These are phyloP conservation scores for Patella depressa DNA, from an alignment of 2,888 invertebrate species.

Conservation along the genomic window DNA sequence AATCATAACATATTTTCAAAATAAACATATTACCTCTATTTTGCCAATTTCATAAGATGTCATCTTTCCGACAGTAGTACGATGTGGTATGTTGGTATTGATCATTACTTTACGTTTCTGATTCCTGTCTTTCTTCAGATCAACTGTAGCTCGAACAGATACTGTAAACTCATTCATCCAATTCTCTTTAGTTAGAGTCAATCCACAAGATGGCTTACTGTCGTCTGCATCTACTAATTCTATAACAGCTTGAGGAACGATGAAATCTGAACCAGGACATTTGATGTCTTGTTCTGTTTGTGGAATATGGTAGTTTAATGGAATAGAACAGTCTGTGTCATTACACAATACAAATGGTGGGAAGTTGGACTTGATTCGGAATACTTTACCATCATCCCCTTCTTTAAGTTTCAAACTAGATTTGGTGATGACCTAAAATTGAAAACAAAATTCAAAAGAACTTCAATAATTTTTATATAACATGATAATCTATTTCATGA, in stretches of 20 bases:
- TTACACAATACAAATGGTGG: slow-evolving; percentile 46
- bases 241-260: slow-evolving; percentile 36
- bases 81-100: slow-evolving; percentile 18
- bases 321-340: slow-evolving; percentile 17
- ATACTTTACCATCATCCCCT: slow-evolving; percentile 38
- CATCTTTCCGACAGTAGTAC: background rate
- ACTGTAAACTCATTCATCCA: slow-evolving; percentile 40
- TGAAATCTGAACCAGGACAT: slow-evolving; percentile 16
- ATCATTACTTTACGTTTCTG: slow-evolving; percentile 33
- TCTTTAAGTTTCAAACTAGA: slow-evolving; percentile 38
- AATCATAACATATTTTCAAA: too few relatives aligned
- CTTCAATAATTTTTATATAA: background rate
- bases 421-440: slow-evolving; percentile 23
- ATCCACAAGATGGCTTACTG: slow-evolving; percentile 31
- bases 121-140: slow-evolving; percentile 45
- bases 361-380: slow-evolving; percentile 39
- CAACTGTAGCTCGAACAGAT: slow-evolving; percentile 42
- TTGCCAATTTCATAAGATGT: background rate
- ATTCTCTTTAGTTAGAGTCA: slow-evolving; percentile 39
- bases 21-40: background rate
- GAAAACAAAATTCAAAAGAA: background rate
- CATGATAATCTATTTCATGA: background rate
- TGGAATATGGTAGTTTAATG: slow-evolving; percentile 22
- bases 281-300: slow-evolving; percentile 19
- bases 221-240: slow-evolving; percentile 19